Conservation (phyloP, 2,113 vertebrate genomes). For the Todiramphus saurophagus region DNA sequence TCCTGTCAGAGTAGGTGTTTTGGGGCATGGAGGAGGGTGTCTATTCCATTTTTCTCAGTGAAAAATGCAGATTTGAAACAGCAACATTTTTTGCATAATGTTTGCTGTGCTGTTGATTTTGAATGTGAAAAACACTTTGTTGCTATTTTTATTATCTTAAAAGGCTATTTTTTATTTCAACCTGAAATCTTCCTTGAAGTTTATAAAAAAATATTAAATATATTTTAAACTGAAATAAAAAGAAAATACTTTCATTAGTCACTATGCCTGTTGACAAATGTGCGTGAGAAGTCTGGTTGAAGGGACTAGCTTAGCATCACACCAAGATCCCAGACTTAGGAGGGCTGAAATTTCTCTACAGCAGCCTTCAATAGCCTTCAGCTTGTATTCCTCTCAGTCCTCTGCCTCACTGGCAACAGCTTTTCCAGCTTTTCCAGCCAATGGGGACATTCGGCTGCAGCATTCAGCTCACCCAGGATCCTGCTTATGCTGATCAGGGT, state of each 20-base stretch:
- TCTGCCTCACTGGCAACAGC: background rate
- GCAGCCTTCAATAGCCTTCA: background rate
- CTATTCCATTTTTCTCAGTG: background rate
- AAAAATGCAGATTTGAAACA: background rate
- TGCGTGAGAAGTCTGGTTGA: background rate
- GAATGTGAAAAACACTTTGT: background rate
- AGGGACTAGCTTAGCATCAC: background rate
- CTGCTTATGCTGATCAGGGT: background rate
- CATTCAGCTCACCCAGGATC: background rate
- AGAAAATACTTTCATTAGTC: background rate
- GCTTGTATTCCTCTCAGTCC: background rate
- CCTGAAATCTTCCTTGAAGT: background rate
- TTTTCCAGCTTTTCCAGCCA: background rate
- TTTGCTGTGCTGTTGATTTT: background rate
- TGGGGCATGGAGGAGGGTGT: background rate
- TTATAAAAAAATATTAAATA: background rate
- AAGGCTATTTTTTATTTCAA: background rate
- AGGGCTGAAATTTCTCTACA: background rate
- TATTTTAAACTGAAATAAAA: background rate
- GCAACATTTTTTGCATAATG: background rate
- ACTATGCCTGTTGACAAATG: background rate
- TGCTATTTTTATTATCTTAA: background rate
- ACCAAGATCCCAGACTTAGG: background rate
- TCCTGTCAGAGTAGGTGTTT: background rate
- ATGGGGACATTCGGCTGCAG: background rate